Conservation (phyloP, 2,888 invertebrate species). For the Acanthosoma haemorrhoidale region DNA sequence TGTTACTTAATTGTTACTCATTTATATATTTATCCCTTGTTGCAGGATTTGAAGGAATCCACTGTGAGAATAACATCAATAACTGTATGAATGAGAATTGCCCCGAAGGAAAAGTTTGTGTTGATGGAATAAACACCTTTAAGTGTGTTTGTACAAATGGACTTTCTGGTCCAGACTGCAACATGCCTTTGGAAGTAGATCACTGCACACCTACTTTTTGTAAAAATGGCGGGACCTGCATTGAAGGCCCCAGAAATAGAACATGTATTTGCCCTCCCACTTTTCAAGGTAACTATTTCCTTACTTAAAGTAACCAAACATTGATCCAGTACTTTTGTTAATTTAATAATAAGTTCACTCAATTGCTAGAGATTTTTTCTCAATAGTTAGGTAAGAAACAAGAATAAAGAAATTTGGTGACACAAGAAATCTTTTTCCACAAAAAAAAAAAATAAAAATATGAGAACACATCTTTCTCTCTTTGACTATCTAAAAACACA, state of each 20-base stretch:
- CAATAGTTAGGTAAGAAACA: no score
- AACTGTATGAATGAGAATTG: slow-evolving; percentile 57
- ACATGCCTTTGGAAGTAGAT: slow-evolving; percentile 38
- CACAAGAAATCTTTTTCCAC: no score
- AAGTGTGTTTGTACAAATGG: slow-evolving; percentile 59
- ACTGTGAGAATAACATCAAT: slow-evolving; percentile 61
- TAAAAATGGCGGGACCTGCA: slow-evolving; percentile 65
- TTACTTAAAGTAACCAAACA: no score
- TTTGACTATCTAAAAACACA: no score
- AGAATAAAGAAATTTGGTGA: no score
- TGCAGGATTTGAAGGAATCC: slow-evolving; percentile 57
- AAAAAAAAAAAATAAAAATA: no score
- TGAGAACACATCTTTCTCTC: no score
- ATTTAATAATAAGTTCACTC: no score
- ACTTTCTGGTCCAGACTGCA: slow-evolving; percentile 57
- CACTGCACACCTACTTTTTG: slow-evolving; percentile 55
- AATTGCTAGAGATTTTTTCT: no score
- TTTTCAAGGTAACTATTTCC: slow-evolving; percentile 55
- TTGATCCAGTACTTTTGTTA: no score
- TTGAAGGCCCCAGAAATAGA: slow-evolving; percentile 57
- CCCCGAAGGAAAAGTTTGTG: slow-evolving; percentile 52
- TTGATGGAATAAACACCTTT: slow-evolving; percentile 54
- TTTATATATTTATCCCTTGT: not conserved
- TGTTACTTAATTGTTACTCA: not conserved
- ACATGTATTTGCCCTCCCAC: slow-evolving; percentile 67